These are phyloP conservation scores for Mastigias papua DNA, from an alignment of 30 jellyfish, hydroid and myxozoan species.

Conservation along the genomic window DNA sequence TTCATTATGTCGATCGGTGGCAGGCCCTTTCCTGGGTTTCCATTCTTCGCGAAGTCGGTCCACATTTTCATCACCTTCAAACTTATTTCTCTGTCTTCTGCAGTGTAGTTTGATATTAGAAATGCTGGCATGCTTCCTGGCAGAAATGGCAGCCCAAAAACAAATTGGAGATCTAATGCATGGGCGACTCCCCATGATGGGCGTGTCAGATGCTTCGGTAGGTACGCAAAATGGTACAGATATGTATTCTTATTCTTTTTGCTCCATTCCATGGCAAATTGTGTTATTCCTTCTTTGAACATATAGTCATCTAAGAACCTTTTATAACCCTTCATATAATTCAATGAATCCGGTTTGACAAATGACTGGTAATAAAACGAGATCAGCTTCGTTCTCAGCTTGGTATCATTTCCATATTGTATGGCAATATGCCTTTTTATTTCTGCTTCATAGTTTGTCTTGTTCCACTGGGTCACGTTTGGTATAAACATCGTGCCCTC, in stretches of 20 bases:
- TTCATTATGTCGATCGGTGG: background rate
- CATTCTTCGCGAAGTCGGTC: slow-evolving; percentile 57
- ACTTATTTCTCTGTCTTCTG: slow-evolving; percentile 17
- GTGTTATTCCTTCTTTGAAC: background rate
- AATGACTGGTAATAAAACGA: slow-evolving; percentile 5
- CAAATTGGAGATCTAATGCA: slow-evolving; percentile 22
- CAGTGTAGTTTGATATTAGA: background rate
- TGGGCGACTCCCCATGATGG: slow-evolving; percentile 45
- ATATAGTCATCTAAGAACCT: slow-evolving; percentile 11
- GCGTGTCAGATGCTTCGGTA: slow-evolving; percentile 12
- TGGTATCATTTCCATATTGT: background rate
- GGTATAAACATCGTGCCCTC: slow-evolving; percentile 63
- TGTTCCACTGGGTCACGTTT: background rate
- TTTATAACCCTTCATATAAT: background rate
- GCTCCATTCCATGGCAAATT: slow-evolving; percentile 40
- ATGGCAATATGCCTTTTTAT: background rate
- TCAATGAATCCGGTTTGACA: background rate
- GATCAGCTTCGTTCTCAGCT: slow-evolving; percentile 1
- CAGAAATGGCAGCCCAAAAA: slow-evolving; percentile 24
- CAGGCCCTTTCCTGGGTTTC: slow-evolving; percentile 35
- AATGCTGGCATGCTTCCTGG: background rate
- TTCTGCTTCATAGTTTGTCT: background rate
- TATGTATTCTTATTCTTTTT: background rate
- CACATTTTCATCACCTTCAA: slow-evolving; percentile 53
- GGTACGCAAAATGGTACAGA: slow-evolving; percentile 39